Percentiles rank a stretch among this genome's conserved stretches.
phyloP scores from a whole-genome alignment of 1,140 invertebrate genomes.

The Hesperophylax magnus region DNA sequence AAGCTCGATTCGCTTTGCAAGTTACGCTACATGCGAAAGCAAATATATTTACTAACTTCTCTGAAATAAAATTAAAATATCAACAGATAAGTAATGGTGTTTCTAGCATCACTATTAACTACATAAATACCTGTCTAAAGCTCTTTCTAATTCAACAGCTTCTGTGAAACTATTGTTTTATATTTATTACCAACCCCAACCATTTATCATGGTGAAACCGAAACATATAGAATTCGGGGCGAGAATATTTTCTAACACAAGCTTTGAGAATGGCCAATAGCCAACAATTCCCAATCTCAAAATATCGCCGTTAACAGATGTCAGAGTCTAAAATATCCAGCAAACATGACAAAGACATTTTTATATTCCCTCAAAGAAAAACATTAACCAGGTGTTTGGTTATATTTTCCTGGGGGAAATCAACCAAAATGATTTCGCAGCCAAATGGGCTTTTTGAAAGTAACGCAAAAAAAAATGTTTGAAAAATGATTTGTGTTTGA shows the following conservation, averaged over 20 bases:
- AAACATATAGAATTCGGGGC: not conserved
- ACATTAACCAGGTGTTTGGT: slow-evolving; percentile 20
- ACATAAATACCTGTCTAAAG: not conserved
- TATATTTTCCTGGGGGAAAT: slow-evolving; percentile 18
- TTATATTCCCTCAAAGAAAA: slow-evolving; percentile 20
- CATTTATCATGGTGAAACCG: not conserved
- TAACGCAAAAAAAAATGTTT: not conserved
- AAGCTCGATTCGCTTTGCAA: no score
- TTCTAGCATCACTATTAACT: no score
- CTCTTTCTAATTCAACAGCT: not conserved
- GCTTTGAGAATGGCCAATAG: slow-evolving; percentile 6
- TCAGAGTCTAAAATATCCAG: not conserved
- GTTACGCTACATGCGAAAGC: no score
- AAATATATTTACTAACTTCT: no score
- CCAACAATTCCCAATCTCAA: not conserved
- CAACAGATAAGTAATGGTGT: no score
- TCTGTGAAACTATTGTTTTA: not conserved
- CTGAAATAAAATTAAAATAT: no score
- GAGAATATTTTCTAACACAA: slow-evolving; percentile 12
- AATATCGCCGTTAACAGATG: slow-evolving; percentile 31
- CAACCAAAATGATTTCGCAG: not conserved
- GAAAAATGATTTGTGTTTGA: slow-evolving; percentile 21
- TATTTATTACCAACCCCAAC: not conserved
- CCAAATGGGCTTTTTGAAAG: not conserved
- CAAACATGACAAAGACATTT: slow-evolving; percentile 19